Evolutionary conservation across 2,113 vertebrate species (phyloP).

Genomic region (Hydrolagus affinis): DNA sequence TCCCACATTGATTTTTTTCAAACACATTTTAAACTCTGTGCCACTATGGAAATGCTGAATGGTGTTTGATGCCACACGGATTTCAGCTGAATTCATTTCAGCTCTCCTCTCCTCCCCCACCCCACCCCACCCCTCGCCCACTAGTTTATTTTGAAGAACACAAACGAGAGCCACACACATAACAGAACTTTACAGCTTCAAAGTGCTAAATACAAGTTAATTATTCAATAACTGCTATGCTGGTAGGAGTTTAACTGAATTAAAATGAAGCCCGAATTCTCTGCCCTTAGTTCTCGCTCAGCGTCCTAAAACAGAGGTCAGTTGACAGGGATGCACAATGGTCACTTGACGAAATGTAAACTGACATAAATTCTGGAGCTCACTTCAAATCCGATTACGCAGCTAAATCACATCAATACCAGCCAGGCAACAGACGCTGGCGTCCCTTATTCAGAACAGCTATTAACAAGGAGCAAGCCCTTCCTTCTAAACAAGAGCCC

Average conservation of each 20-base stretch:
- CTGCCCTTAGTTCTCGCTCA: conserved; percentile 84
- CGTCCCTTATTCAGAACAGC: conserved; percentile 61
- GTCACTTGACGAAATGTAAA: conserved; percentile 76
- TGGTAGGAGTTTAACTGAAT: conserved; percentile 71
- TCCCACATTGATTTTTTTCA: neutral
- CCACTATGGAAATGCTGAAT: neutral
- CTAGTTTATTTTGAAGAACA: neutral
- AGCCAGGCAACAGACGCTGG: conserved; percentile 64
- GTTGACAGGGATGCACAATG: conserved; percentile 58
- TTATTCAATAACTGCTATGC: conserved; percentile 48
- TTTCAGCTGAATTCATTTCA: conserved; percentile 20
- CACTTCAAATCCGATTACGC: conserved; percentile 77
- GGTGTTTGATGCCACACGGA: neutral
- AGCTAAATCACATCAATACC: conserved; percentile 65
- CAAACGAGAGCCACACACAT: neutral
- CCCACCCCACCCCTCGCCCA: neutral
- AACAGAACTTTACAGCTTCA: conserved; percentile 13
- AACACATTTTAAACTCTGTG: neutral
- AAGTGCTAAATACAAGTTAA: conserved; percentile 26
- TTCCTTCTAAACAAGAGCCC: conserved; percentile 61
- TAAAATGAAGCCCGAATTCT: conserved; percentile 81
- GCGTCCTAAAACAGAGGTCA: conserved; percentile 66
- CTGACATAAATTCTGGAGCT: conserved; percentile 80
- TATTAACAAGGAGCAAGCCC: conserved; percentile 60
- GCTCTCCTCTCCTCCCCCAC: neutral